Evolutionary conservation across 2,797 vertebrate genomes (phyloP).

Genomic region (Podarcis lilfordi): DNA sequence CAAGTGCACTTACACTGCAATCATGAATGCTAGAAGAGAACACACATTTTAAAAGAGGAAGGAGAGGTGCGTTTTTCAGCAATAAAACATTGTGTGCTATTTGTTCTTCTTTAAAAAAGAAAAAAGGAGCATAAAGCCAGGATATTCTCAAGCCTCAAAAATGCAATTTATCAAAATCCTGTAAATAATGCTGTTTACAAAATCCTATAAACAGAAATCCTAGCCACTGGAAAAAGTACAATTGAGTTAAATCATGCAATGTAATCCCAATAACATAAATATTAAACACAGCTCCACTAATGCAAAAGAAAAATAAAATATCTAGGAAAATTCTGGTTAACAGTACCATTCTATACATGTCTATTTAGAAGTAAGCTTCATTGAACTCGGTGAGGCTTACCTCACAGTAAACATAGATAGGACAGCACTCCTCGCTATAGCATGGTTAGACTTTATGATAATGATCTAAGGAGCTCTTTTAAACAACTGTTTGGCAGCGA

Average conservation of each 20-base stretch:
- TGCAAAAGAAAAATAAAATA: not conserved
- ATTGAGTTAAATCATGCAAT: not conserved
- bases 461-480: not conserved
- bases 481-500: not conserved
- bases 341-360: not conserved
- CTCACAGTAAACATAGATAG: not conserved
- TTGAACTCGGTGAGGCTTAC: not conserved
- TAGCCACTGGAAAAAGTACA: not conserved
- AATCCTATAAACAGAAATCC: not conserved
- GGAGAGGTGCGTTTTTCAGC: not conserved
- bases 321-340: not conserved
- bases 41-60: too few species aligned
- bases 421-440: not conserved
- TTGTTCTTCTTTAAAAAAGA: not conserved
- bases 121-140: not conserved
- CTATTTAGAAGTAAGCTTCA: not conserved
- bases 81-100: not conserved
- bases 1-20: not conserved
- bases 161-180: slow-evolving; percentile 9
- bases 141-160: not conserved
- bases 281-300: not conserved
- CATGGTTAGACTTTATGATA: not conserved
- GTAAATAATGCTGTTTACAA: not conserved
- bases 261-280: slow-evolving; percentile 1
- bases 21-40: not conserved